These are phyloP conservation scores for Hydropsyche tenuis DNA, from an alignment of 1,140 invertebrate species.

Conservation along the genomic window DNA sequence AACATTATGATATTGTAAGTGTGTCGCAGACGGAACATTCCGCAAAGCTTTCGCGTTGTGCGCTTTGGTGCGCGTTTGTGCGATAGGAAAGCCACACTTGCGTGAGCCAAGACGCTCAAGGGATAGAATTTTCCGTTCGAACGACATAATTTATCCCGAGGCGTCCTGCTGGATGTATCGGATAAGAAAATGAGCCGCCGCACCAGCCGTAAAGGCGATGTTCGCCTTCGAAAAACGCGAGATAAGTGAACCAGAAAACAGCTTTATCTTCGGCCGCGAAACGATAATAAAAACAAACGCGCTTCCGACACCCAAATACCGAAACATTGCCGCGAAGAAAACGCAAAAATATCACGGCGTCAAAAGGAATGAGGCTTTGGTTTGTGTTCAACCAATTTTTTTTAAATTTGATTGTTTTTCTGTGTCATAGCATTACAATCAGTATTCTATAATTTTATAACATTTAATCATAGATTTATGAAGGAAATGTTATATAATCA, in stretches of 20 bases:
- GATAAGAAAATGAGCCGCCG: slow-evolving; percentile 44
- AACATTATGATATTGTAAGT: too few relatives aligned
- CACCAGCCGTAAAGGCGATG: slow-evolving; percentile 33
- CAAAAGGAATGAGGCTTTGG: too few relatives aligned
- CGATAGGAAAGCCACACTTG: slow-evolving; percentile 31
- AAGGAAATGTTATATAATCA: too few relatives aligned
- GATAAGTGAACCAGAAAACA: slow-evolving; percentile 43
- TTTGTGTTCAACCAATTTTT: too few relatives aligned
- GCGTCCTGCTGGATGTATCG: slow-evolving; percentile 33
- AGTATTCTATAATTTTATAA: too few relatives aligned
- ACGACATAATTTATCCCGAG: slow-evolving; percentile 37
- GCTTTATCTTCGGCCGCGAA: slow-evolving; percentile 41
- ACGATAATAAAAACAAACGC: slow-evolving; percentile 44
- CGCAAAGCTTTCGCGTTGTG: slow-evolving; percentile 15
- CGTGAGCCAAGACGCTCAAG: not conserved
- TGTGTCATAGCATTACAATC: too few relatives aligned
- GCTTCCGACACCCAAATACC: not conserved
- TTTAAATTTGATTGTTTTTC: too few relatives aligned
- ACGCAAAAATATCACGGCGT: too few relatives aligned
- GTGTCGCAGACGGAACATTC: too few relatives aligned
- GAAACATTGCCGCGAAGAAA: not conserved
- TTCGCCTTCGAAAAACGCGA: slow-evolving; percentile 28
- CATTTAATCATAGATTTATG: too few relatives aligned
- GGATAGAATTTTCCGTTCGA: slow-evolving; percentile 31
- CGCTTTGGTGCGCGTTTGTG: slow-evolving; percentile 6